Conservation (phyloP, 2,113 vertebrate genomes). For the Hymenochirus boettgeri region DNA sequence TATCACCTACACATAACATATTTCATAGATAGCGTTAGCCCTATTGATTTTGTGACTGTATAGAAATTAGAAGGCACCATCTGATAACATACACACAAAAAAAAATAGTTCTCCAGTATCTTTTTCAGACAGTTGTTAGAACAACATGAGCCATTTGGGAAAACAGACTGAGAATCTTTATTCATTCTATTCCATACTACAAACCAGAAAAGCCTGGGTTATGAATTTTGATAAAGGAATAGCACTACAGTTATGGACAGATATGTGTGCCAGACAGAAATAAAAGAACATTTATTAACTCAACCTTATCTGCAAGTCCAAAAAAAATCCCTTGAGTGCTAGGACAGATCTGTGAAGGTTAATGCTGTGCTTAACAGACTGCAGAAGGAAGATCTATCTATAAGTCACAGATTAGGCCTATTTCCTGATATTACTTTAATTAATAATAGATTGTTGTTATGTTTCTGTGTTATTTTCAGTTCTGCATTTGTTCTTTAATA, state of each 20-base stretch:
- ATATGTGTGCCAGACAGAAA: constrained; percentile 31
- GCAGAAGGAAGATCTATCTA: not conserved
- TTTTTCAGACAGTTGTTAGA: constrained; percentile 17
- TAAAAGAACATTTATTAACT: constrained; percentile 35
- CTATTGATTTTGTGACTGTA: no score
- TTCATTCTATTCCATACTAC: constrained; percentile 27
- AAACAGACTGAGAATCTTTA: constrained; percentile 15
- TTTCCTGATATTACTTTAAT: no score
- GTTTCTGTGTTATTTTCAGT: not conserved
- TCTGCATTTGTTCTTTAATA: no score
- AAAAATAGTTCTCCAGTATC: not conserved
- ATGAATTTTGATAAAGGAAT: constrained; percentile 37
- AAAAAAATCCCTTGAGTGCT: constrained; percentile 35
- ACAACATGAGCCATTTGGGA: constrained; percentile 19
- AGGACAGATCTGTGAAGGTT: constrained; percentile 35
- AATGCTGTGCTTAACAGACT: constrained; percentile 33
- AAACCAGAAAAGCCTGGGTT: constrained; percentile 31
- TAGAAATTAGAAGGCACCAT: no score
- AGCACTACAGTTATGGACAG: constrained; percentile 17
- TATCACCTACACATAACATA: no score
- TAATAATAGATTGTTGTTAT: no score
- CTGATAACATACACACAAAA: not conserved
- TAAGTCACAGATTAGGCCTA: no score
- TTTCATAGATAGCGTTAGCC: no score
- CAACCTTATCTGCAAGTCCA: constrained; percentile 8